These are phyloP conservation scores for Adelognathus sp. DNA, from an alignment of 2,888 invertebrate genomes.

Conservation along the genomic window DNA sequence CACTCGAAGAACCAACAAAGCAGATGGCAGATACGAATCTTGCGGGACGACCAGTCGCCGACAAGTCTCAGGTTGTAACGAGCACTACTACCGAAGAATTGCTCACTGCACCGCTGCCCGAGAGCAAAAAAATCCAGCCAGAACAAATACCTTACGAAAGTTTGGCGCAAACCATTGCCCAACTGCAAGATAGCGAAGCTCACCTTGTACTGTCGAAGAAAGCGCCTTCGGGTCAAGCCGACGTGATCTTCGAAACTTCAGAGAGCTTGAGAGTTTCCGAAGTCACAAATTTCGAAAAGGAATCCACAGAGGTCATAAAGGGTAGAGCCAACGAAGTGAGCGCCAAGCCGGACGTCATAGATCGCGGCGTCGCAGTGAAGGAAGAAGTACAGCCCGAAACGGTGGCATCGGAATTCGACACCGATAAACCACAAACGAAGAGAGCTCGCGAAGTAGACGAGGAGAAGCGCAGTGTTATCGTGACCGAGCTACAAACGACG, in stretches of 20 bases:
- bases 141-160: slow-evolving; percentile 80
- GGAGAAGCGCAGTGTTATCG: slow-evolving; percentile 81
- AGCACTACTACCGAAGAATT: slow-evolving; percentile 69
- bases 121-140: slow-evolving; percentile 73
- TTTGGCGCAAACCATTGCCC: slow-evolving; percentile 75
- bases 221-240: slow-evolving; percentile 67
- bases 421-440: slow-evolving; percentile 71
- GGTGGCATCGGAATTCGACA: slow-evolving; percentile 68
- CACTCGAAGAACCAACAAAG: slow-evolving; percentile 70
- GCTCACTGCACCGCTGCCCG: slow-evolving; percentile 63
- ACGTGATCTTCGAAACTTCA: slow-evolving; percentile 72
- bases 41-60: slow-evolving; percentile 76
- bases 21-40: slow-evolving; percentile 74
- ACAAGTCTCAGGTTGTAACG: slow-evolving; percentile 75
- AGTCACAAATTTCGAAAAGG: slow-evolving; percentile 77
- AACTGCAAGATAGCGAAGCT: slow-evolving; percentile 73
- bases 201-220: slow-evolving; percentile 62
- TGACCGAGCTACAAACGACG: slow-evolving; percentile 81
- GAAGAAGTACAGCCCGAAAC: slow-evolving; percentile 75
- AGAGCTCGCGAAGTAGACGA: slow-evolving; percentile 73
- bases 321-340: slow-evolving; percentile 80
- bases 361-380: slow-evolving; percentile 80
- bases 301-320: slow-evolving; percentile 77
- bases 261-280: slow-evolving; percentile 80
- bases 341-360: slow-evolving; percentile 80